Base-by-base conservation (phyloP, 2,888 invertebrate species). In the Megamerina dolium region DNA sequence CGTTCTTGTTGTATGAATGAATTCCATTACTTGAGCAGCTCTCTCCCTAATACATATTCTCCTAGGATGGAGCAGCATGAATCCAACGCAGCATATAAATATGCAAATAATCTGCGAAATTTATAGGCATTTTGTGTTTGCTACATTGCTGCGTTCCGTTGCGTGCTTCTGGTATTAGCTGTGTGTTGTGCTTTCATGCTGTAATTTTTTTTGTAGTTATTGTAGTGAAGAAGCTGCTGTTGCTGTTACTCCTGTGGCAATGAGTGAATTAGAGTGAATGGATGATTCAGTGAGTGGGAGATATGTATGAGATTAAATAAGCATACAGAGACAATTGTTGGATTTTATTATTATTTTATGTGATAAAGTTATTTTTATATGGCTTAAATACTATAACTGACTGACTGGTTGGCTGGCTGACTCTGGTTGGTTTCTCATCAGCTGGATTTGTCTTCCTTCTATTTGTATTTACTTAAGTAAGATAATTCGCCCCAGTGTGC, bases 21-120 rank as follows among this genome's bases (percentile, higher is more conserved):
- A 23, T 6, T 10, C 6, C 10, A 23, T 10, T 23, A 6, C 10
- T 23, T 23, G 23, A 8, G 23, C 23, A 6, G 6, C 10, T 8
- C 6, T 23, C 8, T 10, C 10, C 23, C 23, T 23, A 10, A 23
- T 23, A 23, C 23, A 10, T 23, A 23, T 8, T 23, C 10, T 23
- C 10, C 10, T 23, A 23, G 10, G 10, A 10, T 6, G 10, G 23
- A 6, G 23, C 23, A 23, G 10, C 23, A 23, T 23, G 23, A 23
- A 23, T 10, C 10, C n/a, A n/a, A n/a, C n/a, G n/a, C n/a, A 45
- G 44, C 39, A 39, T 50, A 55, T 51, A 60, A 66, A 64, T 66
- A 63, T 64, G 65, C 65, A 65, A 63, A 65, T 65, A 61, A 66
- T 64, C 61, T 61, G 61, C 52, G n/a, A 59, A 61, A 64, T 65